Evolutionary conservation across 2,888 invertebrate genomes (phyloP).

Genomic region (Aspidiotus rigidus): DNA sequence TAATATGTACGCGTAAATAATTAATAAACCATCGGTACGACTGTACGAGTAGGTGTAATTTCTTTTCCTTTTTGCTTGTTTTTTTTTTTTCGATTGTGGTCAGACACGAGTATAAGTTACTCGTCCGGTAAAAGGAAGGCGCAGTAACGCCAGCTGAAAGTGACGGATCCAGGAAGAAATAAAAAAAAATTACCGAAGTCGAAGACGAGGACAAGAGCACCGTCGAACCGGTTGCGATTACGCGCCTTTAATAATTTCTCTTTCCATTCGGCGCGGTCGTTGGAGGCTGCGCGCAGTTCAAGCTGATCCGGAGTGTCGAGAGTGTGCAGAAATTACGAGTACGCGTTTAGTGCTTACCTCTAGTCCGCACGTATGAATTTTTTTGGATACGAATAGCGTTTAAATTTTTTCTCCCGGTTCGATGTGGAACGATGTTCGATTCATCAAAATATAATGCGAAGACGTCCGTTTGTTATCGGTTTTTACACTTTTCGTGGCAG

Average conservation of each 20-base stretch:
- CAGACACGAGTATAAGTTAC: too few relatives aligned
- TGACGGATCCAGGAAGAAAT: slow-evolving; percentile 18
- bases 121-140: too few relatives aligned
- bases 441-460: slow-evolving; percentile 8
- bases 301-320: not conserved
- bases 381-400: not conserved
- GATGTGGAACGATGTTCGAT: slow-evolving; percentile 18
- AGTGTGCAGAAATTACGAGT: too few relatives aligned
- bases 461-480: slow-evolving; percentile 9
- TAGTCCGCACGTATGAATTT: not conserved
- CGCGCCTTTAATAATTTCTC: slow-evolving; percentile 27
- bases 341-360: not conserved
- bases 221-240: slow-evolving; percentile 28
- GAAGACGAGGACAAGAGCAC: not conserved
- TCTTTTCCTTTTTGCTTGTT: not conserved
- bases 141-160: not conserved
- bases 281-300: not conserved
- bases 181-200: slow-evolving; percentile 1
- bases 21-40: not conserved
- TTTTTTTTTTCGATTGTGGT: not conserved
- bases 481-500: slow-evolving; percentile 8
- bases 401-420: slow-evolving; percentile 6
- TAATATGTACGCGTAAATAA: not conserved
- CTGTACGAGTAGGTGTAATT: not conserved
- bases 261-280: slow-evolving; percentile 16